Percentiles rank a stretch among this genome's conserved stretches.
phyloP scores from a whole-genome alignment of 2,113 vertebrate genomes.

The Scortum barcoo region DNA sequence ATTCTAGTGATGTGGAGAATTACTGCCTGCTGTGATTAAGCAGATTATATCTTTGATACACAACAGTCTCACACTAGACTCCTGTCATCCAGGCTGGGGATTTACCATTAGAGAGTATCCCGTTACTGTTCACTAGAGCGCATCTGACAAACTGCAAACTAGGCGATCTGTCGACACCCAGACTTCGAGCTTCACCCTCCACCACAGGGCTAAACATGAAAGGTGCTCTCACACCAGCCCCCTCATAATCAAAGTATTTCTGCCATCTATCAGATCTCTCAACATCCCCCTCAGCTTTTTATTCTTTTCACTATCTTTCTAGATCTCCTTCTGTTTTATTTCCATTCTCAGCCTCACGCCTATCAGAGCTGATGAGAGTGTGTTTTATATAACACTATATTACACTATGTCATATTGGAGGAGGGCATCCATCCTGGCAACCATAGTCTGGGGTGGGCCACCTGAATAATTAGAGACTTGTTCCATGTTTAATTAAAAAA shows the following conservation, averaged over 20 bases:
- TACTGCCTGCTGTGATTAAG: not conserved
- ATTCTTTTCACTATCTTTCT: not conserved
- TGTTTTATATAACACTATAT: too few relatives aligned
- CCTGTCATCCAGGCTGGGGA: not conserved
- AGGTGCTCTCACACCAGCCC: not conserved
- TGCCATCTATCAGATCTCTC: not conserved
- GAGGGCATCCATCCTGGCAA: not conserved
- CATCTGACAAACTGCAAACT: not conserved
- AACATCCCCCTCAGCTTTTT: not conserved
- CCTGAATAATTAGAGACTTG: not conserved
- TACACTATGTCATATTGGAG: not conserved
- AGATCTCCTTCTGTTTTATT: not conserved
- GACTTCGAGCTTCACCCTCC: not conserved
- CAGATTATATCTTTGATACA: not conserved
- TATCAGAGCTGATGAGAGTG: not conserved
- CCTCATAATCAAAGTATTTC: not conserved
- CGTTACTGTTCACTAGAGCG: slow-evolving; percentile 12
- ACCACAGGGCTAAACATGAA: not conserved
- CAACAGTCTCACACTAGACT: not conserved
- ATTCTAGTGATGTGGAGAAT: not conserved
- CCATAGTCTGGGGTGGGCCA: not conserved
- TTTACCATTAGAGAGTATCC: not conserved
- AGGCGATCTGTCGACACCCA: not conserved
- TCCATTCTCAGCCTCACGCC: not conserved
- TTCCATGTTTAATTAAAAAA: not conserved